Percentiles rank a stretch among this genome's conserved stretches.
Evolutionary conservation across 2,113 vertebrate genomes (phyloP).

Genomic region (Prolemur simus): DNA sequence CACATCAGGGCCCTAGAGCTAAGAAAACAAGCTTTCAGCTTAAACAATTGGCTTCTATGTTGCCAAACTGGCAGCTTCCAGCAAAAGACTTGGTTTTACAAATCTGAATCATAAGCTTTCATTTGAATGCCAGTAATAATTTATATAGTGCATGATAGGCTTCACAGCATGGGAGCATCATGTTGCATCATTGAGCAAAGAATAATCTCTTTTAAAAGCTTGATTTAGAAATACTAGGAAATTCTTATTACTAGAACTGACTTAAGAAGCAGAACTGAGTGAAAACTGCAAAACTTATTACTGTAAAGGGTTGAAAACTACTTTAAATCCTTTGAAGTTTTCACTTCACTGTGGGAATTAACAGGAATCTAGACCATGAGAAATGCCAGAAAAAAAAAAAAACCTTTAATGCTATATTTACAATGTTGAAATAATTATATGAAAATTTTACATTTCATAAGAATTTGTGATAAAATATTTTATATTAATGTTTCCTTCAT

Average conservation of each 20-base stretch:
- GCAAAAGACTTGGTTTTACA: neutral
- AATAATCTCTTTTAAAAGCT: neutral
- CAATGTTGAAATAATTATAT: neutral
- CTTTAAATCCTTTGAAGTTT: neutral
- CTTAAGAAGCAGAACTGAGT: neutral
- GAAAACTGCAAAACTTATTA: neutral
- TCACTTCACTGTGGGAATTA: neutral
- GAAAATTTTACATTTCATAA: conserved; percentile 39
- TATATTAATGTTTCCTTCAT: conserved; percentile 2
- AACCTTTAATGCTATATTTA: conserved; percentile 3
- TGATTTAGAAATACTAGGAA: neutral
- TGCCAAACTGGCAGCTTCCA: neutral
- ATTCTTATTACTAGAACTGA: neutral
- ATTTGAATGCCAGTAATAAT: conserved; percentile 21
- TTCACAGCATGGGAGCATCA: neutral
- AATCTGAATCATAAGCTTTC: neutral
- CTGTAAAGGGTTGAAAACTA: neutral
- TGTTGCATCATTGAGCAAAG: neutral
- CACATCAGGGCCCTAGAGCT: neutral
- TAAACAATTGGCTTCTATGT: neutral
- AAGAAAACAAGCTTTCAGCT: neutral
- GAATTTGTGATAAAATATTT: conserved; percentile 50
- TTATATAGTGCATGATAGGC: neutral
- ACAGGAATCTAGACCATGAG: neutral
- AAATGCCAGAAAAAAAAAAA: neutral